A percentile compares a stretch with the other conserved stretches of the same genome.
phyloP scores from a whole-genome alignment of 2,888 invertebrate genomes.

The Oligia latruncula region DNA sequence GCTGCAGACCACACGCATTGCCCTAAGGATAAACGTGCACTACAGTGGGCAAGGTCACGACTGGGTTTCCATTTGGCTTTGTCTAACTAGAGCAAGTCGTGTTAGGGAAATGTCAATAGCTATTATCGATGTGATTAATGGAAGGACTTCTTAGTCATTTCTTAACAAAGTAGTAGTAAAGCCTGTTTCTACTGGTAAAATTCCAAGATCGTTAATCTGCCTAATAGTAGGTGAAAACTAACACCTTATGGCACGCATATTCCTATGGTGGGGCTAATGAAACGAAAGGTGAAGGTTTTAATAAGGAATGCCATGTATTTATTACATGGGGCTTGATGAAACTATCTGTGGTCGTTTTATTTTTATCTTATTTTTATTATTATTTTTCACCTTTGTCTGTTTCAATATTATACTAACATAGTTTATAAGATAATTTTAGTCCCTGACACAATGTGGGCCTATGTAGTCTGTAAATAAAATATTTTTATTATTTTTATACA shows the following conservation, averaged over 20 bases:
- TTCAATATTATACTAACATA: no score
- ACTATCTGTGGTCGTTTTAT: no score
- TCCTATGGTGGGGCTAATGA: not conserved
- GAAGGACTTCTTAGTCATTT: not conserved
- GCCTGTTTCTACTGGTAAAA: not conserved
- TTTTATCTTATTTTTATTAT: no score
- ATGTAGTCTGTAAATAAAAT: no score
- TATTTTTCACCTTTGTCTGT: no score
- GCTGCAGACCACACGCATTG: conserved; percentile 45
- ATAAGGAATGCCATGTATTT: not conserved
- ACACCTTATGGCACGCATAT: not conserved
- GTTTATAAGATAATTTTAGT: no score
- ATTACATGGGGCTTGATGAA: no score
- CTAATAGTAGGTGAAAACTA: not conserved
- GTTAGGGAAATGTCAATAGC: conserved; percentile 30
- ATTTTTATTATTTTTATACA: no score
- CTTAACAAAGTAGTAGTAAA: not conserved
- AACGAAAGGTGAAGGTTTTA: not conserved
- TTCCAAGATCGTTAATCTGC: not conserved
- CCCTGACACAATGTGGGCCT: no score
- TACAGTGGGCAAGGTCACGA: conserved; percentile 6
- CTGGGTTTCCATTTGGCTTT: conserved; percentile 9
- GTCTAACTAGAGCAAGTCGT: conserved; percentile 29
- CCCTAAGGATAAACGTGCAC: conserved; percentile 27
- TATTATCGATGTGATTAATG: not conserved